A percentile compares a stretch with the other conserved stretches of the same genome.
Evolutionary conservation across 2,113 vertebrate species (phyloP).

Genomic region (Anoplopoma fimbria): DNA sequence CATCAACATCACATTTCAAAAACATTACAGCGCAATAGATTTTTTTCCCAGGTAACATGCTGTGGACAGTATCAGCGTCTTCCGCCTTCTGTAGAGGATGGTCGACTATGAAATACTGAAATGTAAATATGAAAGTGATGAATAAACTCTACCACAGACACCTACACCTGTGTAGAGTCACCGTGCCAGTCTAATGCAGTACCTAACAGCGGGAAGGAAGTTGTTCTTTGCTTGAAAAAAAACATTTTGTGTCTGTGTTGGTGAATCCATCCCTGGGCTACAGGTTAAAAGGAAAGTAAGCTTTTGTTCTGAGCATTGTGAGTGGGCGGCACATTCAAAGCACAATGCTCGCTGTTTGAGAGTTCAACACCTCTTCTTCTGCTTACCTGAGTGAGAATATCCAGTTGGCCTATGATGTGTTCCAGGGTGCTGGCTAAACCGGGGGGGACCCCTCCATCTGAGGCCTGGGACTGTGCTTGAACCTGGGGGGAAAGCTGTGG

Average conservation of each 20-base stretch:
- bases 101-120: slow-evolving; percentile 1
- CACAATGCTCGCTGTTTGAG: slow-evolving; percentile 31
- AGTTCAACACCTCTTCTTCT: slow-evolving; percentile 46
- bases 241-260: slow-evolving; percentile 3
- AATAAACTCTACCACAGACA: slow-evolving; percentile 2
- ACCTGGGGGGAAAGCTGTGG: slow-evolving; percentile 30
- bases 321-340: slow-evolving; percentile 43
- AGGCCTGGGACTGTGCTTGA: slow-evolving; percentile 36
- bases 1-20: not conserved
- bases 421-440: slow-evolving; percentile 87
- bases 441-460: slow-evolving; percentile 75
- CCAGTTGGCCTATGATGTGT: slow-evolving; percentile 93
- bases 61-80: not conserved
- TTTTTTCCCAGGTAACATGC: not conserved
- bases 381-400: slow-evolving; percentile 95
- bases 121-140: not conserved
- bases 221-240: slow-evolving; percentile 4
- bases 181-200: not conserved
- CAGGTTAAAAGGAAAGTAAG: slow-evolving; percentile 44
- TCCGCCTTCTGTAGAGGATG: not conserved
- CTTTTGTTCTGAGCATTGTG: slow-evolving; percentile 56
- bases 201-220: not conserved
- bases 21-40: not conserved
- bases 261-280: slow-evolving; percentile 33
- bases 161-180: not conserved